These are phyloP conservation scores for Notamacropus eugenii DNA, from an alignment of 2,797 vertebrate species.

Conservation along the genomic window DNA sequence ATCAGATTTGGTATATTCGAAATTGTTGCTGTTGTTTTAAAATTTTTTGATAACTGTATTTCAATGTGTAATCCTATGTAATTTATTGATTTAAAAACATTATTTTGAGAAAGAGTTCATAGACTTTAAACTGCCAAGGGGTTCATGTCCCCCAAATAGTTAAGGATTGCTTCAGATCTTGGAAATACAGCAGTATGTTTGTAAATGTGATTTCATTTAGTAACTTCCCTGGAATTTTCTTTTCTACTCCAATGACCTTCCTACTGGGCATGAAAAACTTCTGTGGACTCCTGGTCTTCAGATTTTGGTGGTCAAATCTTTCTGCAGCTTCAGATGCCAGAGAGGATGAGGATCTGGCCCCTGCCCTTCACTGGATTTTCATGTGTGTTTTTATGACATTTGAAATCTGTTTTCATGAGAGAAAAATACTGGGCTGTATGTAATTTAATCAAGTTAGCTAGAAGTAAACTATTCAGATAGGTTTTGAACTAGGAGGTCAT, in stretches of 20 bases:
- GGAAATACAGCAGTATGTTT: not conserved
- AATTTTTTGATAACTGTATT: not conserved
- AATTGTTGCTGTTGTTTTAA: not conserved
- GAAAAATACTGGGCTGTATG: not conserved
- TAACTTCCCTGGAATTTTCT: not conserved
- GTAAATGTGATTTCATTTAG: not conserved
- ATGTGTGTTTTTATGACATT: not conserved
- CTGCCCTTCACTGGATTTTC: not conserved
- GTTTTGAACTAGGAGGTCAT: not conserved
- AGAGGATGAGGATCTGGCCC: not conserved
- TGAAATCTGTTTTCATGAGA: not conserved
- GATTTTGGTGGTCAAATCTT: not conserved
- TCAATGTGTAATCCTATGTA: not conserved
- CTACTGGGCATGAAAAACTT: not conserved
- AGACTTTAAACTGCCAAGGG: not conserved
- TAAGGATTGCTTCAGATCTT: not conserved
- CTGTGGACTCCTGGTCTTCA: not conserved
- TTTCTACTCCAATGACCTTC: not conserved
- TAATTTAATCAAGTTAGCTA: not conserved
- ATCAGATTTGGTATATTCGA: not conserved
- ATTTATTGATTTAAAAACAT: not conserved
- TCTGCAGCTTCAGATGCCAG: not conserved
- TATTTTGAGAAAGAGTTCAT: not conserved
- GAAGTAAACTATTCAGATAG: not conserved
- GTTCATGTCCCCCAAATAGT: not conserved